Percentiles rank a stretch among this genome's conserved stretches.
These are phyloP conservation scores for Scolopax bukidnonensis DNA, from an alignment of 2,797 vertebrate genomes.

Conservation along the genomic window DNA sequence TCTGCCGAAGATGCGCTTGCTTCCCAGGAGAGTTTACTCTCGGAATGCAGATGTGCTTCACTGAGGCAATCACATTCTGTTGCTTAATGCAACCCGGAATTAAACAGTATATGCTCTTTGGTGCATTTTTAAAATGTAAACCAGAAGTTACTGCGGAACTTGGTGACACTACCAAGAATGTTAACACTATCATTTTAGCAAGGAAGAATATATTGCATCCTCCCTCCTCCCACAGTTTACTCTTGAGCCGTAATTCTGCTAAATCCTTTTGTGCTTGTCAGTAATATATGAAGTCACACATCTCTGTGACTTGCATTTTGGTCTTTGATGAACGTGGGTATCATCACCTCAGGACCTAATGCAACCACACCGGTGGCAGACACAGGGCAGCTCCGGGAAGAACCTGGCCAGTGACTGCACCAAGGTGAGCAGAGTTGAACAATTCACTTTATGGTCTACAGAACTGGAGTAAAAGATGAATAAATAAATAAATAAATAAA, in stretches of 20 bases:
- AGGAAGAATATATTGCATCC: constrained; percentile 15
- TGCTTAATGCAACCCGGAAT: constrained; percentile 46
- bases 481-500: background rate
- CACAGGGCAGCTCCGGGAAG: background rate
- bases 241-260: background rate
- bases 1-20: constrained; percentile 9
- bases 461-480: background rate
- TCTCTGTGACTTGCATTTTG: background rate
- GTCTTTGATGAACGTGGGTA: background rate
- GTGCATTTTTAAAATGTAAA: constrained; percentile 60
- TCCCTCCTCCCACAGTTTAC: constrained; percentile 12
- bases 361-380: background rate
- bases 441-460: background rate
- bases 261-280: background rate
- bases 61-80: constrained; percentile 17
- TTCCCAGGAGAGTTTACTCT: constrained; percentile 57
- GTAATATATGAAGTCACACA: background rate
- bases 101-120: constrained; percentile 22
- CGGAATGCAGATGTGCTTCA: constrained; percentile 9
- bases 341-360: background rate
- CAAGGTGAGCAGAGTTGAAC: fast-evolving
- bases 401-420: background rate
- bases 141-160: constrained; percentile 8
- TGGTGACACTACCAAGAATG: constrained; percentile 27
- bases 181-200: constrained; percentile 20